phyloP scores from a whole-genome alignment of 2,113 vertebrate genomes.

The Lichenostomus cassidix region DNA sequence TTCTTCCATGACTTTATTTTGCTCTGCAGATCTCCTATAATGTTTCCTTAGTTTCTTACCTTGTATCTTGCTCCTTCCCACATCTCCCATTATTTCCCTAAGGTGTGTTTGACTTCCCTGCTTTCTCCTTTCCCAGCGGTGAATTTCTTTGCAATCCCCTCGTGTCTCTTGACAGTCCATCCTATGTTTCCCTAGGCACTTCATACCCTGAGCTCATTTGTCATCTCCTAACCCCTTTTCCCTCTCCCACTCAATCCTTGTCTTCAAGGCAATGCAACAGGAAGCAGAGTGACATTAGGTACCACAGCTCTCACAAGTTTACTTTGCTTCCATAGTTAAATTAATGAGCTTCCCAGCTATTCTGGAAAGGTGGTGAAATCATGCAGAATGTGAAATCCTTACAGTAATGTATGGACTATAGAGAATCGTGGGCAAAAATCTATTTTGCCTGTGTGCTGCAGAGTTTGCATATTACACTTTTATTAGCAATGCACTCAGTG shows the following conservation, averaged over 20 bases:
- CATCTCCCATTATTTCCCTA: not conserved
- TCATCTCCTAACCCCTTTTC: not conserved
- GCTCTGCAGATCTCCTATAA: not conserved
- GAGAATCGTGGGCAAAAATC: not conserved
- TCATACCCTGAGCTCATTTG: slow-evolving; percentile 3
- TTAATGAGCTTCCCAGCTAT: not conserved
- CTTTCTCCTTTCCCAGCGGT: not conserved
- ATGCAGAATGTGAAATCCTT: not conserved
- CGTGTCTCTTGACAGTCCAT: not conserved
- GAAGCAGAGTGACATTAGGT: slow-evolving; percentile 14
- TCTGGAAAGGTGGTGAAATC: slow-evolving; percentile 9
- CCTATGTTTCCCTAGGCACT: not conserved
- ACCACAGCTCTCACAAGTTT: not conserved
- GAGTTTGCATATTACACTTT: not conserved
- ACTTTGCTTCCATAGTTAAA: slow-evolving; percentile 12
- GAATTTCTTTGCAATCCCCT: not conserved
- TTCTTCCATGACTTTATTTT: not conserved
- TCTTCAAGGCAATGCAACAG: not conserved
- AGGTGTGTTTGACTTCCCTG: not conserved
- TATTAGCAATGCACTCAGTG: not conserved
- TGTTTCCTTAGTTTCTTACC: not conserved
- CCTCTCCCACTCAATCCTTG: not conserved
- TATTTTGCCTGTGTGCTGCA: not conserved
- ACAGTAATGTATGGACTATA: not conserved
- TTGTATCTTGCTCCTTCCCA: not conserved